These are phyloP conservation scores for Nomada ferruginata DNA, from an alignment of 2,888 invertebrate species.

Conservation along the genomic window DNA sequence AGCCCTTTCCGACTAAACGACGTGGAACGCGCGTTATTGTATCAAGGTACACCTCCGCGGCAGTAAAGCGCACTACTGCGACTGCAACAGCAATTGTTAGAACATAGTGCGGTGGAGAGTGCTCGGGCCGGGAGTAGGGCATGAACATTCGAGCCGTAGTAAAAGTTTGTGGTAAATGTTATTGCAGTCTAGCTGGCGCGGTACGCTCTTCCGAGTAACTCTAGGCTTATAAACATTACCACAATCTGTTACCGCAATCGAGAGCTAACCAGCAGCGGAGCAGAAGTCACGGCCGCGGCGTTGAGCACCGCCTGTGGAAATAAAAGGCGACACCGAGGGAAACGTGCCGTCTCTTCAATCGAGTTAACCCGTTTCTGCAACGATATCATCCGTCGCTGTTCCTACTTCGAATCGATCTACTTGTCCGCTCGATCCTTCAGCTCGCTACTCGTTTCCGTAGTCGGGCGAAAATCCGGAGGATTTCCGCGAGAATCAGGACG, in stretches of 20 bases:
- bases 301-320: not conserved
- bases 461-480: not conserved
- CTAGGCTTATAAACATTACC: conserved; percentile 69
- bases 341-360: too few relatives aligned
- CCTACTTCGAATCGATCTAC: too few relatives aligned
- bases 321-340: not conserved
- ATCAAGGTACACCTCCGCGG: conserved; percentile 68
- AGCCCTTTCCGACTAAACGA: conserved; percentile 61
- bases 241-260: conserved; percentile 71
- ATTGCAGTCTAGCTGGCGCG: conserved; percentile 62
- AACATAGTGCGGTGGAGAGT: conserved; percentile 57
- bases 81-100: conserved; percentile 67
- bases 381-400: not conserved
- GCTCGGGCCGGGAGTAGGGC: conserved; percentile 11
- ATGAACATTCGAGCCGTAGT: conserved; percentile 64
- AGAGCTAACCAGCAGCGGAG: conserved; percentile 30
- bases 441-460: too few relatives aligned
- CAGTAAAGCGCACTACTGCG: conserved; percentile 68
- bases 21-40: conserved; percentile 70
- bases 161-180: conserved; percentile 73
- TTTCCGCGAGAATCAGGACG: not conserved
- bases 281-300: conserved; percentile 13
- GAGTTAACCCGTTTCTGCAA: too few relatives aligned
- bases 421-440: too few relatives aligned
- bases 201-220: conserved; percentile 61